Conservation (phyloP, 2,888 invertebrate species). For the Mythimna loreyi region DNA sequence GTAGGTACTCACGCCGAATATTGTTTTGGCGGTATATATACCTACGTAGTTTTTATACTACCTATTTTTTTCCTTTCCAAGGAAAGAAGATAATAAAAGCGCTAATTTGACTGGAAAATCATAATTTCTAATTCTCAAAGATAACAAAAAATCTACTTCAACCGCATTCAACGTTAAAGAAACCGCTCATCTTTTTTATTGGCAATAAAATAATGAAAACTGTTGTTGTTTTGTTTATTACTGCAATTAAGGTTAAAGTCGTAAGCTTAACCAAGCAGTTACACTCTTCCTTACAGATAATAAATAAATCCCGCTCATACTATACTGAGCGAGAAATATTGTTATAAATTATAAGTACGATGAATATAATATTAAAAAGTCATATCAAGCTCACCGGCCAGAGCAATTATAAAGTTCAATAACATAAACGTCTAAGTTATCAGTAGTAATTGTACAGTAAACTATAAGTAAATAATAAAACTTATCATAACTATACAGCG, state of each 20-base stretch:
- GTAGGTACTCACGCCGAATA: slow-evolving; percentile 18
- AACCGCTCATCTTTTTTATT: slow-evolving; percentile 23
- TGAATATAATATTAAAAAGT: background rate
- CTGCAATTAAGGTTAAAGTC: slow-evolving; percentile 70
- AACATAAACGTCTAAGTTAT: slow-evolving; percentile 25
- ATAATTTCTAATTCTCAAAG: background rate
- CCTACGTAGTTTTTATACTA: background rate
- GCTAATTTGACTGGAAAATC: background rate
- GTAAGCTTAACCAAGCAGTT: slow-evolving; percentile 58
- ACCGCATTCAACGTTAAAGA: slow-evolving; percentile 13
- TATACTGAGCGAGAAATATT: background rate
- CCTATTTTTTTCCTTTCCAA: too few species aligned
- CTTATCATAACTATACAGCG: background rate
- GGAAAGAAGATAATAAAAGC: background rate
- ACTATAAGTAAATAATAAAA: slow-evolving; percentile 14
- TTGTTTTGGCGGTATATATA: background rate
- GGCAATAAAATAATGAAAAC: slow-evolving; percentile 31
- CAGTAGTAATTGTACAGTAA: background rate
- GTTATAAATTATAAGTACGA: slow-evolving; percentile 11
- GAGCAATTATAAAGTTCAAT: slow-evolving; percentile 30
- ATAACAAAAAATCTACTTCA: background rate
- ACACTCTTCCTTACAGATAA: slow-evolving; percentile 34
- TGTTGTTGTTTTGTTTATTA: slow-evolving; percentile 28
- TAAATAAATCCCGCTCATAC: slow-evolving; percentile 25
- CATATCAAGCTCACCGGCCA: background rate